Conservation (phyloP, 2,797 vertebrate genomes). For the Champsocephalus esox region DNA sequence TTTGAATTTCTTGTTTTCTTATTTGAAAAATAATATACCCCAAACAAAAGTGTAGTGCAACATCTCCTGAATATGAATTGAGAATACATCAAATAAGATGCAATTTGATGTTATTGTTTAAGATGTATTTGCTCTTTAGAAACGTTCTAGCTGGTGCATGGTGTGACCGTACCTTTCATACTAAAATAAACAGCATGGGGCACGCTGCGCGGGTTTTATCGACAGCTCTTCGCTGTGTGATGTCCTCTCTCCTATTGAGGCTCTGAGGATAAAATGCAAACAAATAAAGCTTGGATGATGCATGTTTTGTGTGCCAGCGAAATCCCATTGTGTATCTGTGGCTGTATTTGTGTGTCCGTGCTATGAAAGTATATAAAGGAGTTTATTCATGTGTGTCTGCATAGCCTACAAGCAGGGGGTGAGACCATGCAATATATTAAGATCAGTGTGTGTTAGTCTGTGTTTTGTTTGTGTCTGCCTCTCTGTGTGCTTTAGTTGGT, state of each 20-base stretch:
- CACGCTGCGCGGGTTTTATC: conserved; percentile 74
- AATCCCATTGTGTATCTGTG: conserved; percentile 55
- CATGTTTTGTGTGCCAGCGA: conserved; percentile 49
- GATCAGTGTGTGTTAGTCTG: conserved; percentile 62
- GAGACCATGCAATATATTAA: conserved; percentile 67
- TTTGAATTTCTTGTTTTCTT: conserved; percentile 30
- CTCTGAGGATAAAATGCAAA: conserved; percentile 73
- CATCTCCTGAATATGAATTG: conserved; percentile 17
- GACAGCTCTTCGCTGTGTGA: conserved; percentile 70
- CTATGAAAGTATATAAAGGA: conserved; percentile 47
- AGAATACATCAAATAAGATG: conserved; percentile 21
- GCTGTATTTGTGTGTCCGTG: conserved; percentile 40
- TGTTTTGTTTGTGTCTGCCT: conserved; percentile 63
- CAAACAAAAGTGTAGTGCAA: background rate
- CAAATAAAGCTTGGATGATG: conserved; percentile 69
- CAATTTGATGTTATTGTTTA: conserved; percentile 37
- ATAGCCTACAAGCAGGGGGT: conserved; percentile 23
- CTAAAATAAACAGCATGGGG: conserved; percentile 73
- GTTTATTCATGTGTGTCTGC: conserved; percentile 34
- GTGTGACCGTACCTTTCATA: conserved; percentile 76
- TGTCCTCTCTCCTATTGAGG: conserved; percentile 66
- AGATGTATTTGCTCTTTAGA: conserved; percentile 46
- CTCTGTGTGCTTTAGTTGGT: conserved; percentile 76
- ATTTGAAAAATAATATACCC: conserved; percentile 17
- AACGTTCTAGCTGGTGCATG: conserved; percentile 57